Percentiles rank a stretch among this genome's conserved stretches.
Evolutionary conservation across 2,113 vertebrate species (phyloP).

Genomic region (Monarcha castaneiventris): DNA sequence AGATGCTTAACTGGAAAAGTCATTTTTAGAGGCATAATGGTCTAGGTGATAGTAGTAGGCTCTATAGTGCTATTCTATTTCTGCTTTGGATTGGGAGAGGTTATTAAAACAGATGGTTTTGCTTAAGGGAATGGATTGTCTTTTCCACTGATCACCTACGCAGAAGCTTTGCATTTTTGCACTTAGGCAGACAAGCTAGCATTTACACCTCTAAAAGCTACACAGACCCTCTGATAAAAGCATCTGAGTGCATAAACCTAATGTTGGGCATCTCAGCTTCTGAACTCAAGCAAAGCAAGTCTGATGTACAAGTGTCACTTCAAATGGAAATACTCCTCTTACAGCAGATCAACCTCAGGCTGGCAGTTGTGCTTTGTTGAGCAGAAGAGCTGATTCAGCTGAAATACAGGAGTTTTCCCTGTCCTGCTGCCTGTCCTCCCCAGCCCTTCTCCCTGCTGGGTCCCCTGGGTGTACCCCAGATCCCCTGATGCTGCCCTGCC

Average conservation of each 20-base stretch:
- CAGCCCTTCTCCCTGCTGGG: fast-evolving
- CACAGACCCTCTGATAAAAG: background rate
- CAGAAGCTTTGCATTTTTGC: background rate
- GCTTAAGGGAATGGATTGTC: background rate
- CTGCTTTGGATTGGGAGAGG: background rate
- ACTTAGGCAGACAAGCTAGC: background rate
- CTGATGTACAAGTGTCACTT: background rate
- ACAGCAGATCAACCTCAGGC: background rate
- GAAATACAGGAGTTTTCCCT: background rate
- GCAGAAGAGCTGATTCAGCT: background rate
- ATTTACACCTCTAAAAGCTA: background rate
- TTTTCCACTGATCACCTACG: background rate
- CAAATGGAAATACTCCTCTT: background rate
- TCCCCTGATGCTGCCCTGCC: background rate
- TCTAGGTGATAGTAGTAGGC: background rate
- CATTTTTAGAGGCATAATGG: background rate
- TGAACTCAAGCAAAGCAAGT: background rate
- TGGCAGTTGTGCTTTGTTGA: background rate
- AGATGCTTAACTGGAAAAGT: constrained; percentile 3
- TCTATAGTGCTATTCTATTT: background rate
- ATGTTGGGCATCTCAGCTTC: background rate
- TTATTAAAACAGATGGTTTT: background rate
- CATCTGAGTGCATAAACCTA: background rate
- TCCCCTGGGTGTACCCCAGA: background rate
- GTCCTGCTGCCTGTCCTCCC: background rate